Conservation (phyloP, 2,113 vertebrate genomes). For the Grus americana region DNA sequence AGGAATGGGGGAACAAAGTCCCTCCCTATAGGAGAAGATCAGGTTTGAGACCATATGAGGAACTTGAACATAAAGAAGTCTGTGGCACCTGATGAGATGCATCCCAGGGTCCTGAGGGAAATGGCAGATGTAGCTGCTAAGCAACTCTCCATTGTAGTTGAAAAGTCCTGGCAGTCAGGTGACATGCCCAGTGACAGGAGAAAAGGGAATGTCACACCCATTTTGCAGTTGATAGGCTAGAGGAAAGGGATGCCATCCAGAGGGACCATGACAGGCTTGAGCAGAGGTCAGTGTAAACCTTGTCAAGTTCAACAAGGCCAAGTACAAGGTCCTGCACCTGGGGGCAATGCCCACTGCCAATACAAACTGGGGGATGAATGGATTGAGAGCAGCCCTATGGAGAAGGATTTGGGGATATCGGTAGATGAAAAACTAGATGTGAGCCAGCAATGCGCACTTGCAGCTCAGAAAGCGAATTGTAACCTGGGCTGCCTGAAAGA, state of each 20-base stretch:
- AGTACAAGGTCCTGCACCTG: background rate
- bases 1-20: background rate
- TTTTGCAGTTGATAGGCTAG: background rate
- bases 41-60: background rate
- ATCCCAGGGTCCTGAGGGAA: background rate
- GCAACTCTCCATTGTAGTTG: background rate
- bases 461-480: background rate
- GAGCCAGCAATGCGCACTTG: background rate
- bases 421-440: background rate
- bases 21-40: background rate
- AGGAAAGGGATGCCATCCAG: background rate
- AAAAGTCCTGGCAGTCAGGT: background rate
- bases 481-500: background rate
- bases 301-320: background rate
- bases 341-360: background rate
- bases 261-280: background rate
- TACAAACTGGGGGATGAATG: background rate
- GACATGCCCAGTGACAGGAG: background rate
- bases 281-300: too few relatives aligned
- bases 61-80: background rate
- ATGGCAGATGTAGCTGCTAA: background rate
- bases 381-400: background rate
- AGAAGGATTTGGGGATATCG: background rate
- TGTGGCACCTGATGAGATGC: background rate
- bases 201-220: background rate